Evolutionary conservation across 2,113 vertebrate genomes (phyloP).

Genomic region (human (Homo sapiens)): DNA sequence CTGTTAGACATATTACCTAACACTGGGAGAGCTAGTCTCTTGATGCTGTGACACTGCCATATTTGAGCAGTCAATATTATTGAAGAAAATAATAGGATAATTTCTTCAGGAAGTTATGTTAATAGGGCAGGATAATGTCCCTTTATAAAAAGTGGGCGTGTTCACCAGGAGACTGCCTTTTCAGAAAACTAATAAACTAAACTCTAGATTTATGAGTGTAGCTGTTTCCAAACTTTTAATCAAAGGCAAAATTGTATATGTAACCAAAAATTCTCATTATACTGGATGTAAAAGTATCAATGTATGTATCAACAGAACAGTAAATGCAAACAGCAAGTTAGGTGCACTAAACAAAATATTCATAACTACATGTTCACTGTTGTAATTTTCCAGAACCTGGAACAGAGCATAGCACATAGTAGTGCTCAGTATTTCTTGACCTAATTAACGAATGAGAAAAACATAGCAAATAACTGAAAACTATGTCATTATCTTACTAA

Average conservation of each 20-base stretch:
- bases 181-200: not conserved
- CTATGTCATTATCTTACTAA: not conserved
- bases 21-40: not conserved
- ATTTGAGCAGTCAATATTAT: not conserved
- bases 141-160: not conserved
- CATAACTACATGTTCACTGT: accelerated
- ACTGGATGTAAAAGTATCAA: not conserved
- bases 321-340: not conserved
- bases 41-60: not conserved
- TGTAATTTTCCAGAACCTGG: not conserved
- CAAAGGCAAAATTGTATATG: not conserved
- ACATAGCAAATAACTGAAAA: not conserved
- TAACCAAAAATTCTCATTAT: not conserved
- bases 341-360: not conserved
- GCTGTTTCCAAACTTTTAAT: not conserved
- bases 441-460: not conserved
- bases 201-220: not conserved
- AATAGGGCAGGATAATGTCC: not conserved
- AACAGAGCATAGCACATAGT: not conserved
- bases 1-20: not conserved
- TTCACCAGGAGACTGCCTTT: not conserved
- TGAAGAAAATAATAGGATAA: not conserved
- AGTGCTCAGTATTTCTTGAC: not conserved
- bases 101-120: not conserved
- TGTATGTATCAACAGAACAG: not conserved